A percentile compares a stretch with the other conserved stretches of the same genome.
These are phyloP conservation scores for Melieria crassipennis DNA, from an alignment of 2,888 invertebrate genomes.

Conservation along the genomic window DNA sequence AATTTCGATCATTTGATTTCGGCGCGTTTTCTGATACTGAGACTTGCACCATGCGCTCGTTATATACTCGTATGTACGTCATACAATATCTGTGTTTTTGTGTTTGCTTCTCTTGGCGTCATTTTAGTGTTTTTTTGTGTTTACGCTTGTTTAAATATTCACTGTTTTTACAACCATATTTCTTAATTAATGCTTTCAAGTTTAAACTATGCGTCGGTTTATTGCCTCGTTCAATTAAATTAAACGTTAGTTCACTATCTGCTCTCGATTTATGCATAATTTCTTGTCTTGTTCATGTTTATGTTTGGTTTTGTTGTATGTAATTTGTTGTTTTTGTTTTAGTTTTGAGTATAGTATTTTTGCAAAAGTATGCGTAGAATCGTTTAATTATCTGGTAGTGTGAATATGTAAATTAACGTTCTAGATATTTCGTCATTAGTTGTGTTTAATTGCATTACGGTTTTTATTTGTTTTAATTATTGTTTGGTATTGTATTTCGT, in stretches of 20 bases:
- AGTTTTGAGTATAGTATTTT: constrained; percentile 3
- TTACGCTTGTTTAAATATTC: constrained; percentile 32
- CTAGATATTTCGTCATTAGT: not conserved
- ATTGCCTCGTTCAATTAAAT: constrained; percentile 31
- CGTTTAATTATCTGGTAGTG: not conserved
- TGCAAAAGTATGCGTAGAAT: not conserved
- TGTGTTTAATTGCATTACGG: too few species aligned
- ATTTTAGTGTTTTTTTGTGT: constrained; percentile 30
- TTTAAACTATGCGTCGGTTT: constrained; percentile 30
- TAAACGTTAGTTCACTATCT: constrained; percentile 31
- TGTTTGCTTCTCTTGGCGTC: constrained; percentile 13
- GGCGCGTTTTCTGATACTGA: too few species aligned
- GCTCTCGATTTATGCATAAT: constrained; percentile 24
- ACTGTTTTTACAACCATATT: constrained; percentile 42
- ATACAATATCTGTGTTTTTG: not conserved
- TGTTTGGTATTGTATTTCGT: too few species aligned
- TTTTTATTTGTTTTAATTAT: too few species aligned
- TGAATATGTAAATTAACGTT: not conserved
- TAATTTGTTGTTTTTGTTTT: constrained; percentile 11
- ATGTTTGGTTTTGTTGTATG: constrained; percentile 32
- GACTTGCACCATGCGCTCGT: too few species aligned
- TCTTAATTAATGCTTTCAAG: constrained; percentile 18
- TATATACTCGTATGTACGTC: constrained; percentile 39
- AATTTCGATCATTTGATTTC: too few species aligned
- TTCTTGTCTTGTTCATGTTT: constrained; percentile 27